Percentiles rank a stretch among this genome's conserved stretches.
Conservation (phyloP, 1,140 invertebrate genomes). For the Latrodectus geometricus region DNA sequence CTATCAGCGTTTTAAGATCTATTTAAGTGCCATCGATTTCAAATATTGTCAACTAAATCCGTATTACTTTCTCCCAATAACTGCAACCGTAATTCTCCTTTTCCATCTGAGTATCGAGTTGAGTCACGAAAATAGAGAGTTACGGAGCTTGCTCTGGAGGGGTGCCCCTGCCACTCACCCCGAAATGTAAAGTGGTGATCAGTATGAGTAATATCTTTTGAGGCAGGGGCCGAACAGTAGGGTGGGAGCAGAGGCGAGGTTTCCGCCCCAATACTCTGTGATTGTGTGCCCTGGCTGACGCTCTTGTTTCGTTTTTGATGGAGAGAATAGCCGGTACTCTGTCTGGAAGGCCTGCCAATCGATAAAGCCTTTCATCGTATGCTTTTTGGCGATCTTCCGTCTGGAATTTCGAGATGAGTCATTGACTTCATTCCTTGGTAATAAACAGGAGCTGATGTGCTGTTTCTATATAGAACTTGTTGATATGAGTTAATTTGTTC, state of each 20-base stretch:
- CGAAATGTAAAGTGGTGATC: background rate
- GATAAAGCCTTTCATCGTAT: background rate
- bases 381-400: background rate
- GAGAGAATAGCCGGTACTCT: background rate
- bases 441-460: no score
- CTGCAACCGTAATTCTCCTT: background rate
- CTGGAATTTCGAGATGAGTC: no score
- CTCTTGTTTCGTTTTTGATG: background rate
- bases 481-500: no score
- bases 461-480: no score
- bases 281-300: background rate
- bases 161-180: no score
- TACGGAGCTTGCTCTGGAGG: background rate
- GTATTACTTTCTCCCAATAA: background rate
- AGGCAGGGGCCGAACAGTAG: background rate
- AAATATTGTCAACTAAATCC: background rate
- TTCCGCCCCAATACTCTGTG: background rate
- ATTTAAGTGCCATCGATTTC: background rate
- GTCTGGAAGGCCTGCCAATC: background rate
- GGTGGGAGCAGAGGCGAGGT: no score
- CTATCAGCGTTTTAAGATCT: background rate
- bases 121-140: background rate
- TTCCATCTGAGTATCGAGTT: background rate
- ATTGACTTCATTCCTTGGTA: no score
- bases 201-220: background rate